These are phyloP conservation scores for Macrotis lagotis DNA, from an alignment of 2,113 vertebrate genomes.

Conservation along the genomic window DNA sequence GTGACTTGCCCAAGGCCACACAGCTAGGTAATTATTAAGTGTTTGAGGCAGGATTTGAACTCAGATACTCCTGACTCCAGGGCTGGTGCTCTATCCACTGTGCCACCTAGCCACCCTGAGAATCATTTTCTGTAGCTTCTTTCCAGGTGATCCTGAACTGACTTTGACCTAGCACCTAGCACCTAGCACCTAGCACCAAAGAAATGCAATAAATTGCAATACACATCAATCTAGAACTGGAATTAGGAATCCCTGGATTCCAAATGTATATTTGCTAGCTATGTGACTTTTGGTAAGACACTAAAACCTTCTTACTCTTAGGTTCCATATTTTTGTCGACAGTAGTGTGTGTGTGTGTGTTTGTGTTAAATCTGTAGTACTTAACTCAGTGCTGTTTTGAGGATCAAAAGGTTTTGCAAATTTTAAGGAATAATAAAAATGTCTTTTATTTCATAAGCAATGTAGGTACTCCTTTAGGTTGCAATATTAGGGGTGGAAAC, in stretches of 20 bases:
- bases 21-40: too few species aligned
- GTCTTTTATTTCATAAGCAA: neutral
- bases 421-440: neutral
- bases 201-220: too few species aligned
- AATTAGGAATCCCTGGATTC: neutral
- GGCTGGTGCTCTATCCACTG: too few species aligned
- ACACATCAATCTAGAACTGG: too few species aligned
- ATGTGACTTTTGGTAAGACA: neutral
- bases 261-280: neutral
- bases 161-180: neutral
- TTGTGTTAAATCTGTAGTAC: neutral
- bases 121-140: neutral
- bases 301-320: neutral
- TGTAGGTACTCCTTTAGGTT: neutral
- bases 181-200: neutral
- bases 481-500: neutral
- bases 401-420: neutral
- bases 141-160: neutral
- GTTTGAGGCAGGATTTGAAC: too few species aligned
- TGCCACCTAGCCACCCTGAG: too few species aligned
- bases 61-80: too few species aligned
- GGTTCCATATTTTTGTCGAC: neutral
- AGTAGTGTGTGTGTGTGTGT: too few species aligned
- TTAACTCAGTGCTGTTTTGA: neutral
- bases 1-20: too few species aligned